Base-by-base conservation (phyloP, 2,888 invertebrate genomes). In the Dioctria linearis region DNA sequence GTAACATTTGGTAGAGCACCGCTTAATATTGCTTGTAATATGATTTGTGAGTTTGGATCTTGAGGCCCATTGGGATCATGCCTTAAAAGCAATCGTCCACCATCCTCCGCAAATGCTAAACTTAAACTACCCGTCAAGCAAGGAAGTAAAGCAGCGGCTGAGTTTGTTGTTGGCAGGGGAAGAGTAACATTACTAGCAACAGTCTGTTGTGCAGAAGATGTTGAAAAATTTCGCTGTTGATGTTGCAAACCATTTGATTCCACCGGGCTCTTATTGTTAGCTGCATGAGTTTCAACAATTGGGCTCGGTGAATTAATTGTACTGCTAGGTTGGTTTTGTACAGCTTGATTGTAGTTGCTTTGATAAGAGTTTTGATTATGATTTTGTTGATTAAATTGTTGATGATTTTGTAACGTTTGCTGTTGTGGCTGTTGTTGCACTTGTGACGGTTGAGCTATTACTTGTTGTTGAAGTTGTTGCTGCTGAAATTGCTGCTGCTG, bases 61-160 rank as follows among this genome's bases (percentile, higher is more conserved):
- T 91, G 91, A 67, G 91, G 91, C 61, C 90, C 86, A 78, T 90
- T 91, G 3, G 92, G 91, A 83, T 93, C 92, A 84, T 93, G 93
- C 65, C 93, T 93, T 75, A 94, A 86, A 61, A 94, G 90, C 65
- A 94, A 89, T 40, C 93, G 89, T 54, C 88, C 93, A 6, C 93
- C 93, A 84, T 94, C 93, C 86, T 94, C 94, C 1, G 92, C 92
- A 69, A 94, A 90, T 0, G 93, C 92, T 79, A 94, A 87, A 81
- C 93, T 91, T 80, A 93, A 89, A 79, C 92, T 93, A 2, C 93
- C 93, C 39, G 91, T 91, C 5, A 92, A 87, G 84, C 92, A 93
- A 2, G 90, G 89, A 71, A 90, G 89, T 57, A 91, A 82, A 5
- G 88, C 85, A 40, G 88, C 87, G 1, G 88, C 86, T 13, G 79